Percentiles rank a stretch among this genome's conserved stretches.
phyloP scores from a whole-genome alignment of 1,140 invertebrate genomes.

The Hetaerina americana region DNA sequence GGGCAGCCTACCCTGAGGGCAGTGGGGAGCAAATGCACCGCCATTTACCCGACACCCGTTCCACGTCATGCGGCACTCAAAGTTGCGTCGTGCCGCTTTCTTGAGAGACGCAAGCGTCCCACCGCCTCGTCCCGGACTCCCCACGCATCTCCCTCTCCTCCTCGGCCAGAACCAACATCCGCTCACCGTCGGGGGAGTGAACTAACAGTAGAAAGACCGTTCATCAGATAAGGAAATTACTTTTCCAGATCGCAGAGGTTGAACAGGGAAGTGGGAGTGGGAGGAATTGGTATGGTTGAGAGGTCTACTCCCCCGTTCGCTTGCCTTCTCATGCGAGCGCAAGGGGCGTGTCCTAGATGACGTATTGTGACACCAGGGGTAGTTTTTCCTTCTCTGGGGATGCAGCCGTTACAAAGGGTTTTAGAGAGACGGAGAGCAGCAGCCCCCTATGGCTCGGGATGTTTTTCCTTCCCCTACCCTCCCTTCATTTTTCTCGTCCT shows the following conservation, averaged over 20 bases:
- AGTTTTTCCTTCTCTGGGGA: background rate
- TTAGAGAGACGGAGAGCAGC: background rate
- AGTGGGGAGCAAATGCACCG: no score
- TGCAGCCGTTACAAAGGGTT: background rate
- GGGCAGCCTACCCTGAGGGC: no score
- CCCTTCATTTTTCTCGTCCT: background rate
- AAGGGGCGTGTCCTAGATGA: background rate
- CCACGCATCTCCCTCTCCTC: no score
- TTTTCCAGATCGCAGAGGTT: background rate
- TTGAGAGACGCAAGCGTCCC: no score
- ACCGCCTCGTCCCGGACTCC: no score
- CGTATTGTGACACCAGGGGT: background rate
- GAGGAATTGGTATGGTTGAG: background rate
- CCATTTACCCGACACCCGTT: no score
- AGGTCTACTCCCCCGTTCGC: background rate
- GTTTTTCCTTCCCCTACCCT: no score
- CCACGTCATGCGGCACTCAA: no score
- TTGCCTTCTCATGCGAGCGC: background rate
- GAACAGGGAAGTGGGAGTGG: background rate
- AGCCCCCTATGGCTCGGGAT: no score
- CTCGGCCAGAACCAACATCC: no score
- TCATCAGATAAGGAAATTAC: background rate
- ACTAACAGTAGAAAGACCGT: background rate
- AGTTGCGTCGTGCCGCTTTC: no score
- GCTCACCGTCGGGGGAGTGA: background rate